A percentile compares a stretch with the other conserved stretches of the same genome.
phyloP scores from a whole-genome alignment of 2,113 vertebrate genomes.

The Lampris megalopsis region DNA sequence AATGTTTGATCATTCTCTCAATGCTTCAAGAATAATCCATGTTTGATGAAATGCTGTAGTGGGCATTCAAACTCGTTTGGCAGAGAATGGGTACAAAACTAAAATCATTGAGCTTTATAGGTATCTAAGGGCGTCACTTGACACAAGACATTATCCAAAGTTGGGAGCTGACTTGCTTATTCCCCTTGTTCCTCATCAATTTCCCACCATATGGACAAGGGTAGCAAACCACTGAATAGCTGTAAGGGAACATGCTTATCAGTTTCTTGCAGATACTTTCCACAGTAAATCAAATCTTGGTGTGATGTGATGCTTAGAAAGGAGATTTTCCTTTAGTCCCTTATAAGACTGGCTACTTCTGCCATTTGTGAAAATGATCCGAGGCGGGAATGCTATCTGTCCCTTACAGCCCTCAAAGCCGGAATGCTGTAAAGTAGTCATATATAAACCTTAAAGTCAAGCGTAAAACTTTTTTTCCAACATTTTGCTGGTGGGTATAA shows the following conservation, averaged over 20 bases:
- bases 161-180: conserved; percentile 22
- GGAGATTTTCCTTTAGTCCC: conserved; percentile 54
- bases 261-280: conserved; percentile 53
- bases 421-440: conserved; percentile 21
- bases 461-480: conserved; percentile 40
- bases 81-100: not conserved
- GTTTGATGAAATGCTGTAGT: not conserved
- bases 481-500: conserved; percentile 41
- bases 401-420: conserved; percentile 47
- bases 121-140: conserved; percentile 9
- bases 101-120: conserved; percentile 19
- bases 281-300: conserved; percentile 49
- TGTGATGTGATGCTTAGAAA: conserved; percentile 54
- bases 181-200: conserved; percentile 27
- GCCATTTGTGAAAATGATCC: conserved; percentile 61
- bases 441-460: conserved; percentile 34
- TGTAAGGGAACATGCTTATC: conserved; percentile 65
- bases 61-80: no score
- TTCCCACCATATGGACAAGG: conserved; percentile 27
- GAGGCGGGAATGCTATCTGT: conserved; percentile 58
- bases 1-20: not conserved
- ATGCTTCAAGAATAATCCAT: not conserved
- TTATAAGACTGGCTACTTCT: conserved; percentile 47
- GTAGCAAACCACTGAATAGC: conserved; percentile 36
- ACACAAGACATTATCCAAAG: conserved; percentile 30